Percentiles rank a stretch among this genome's conserved stretches.
phyloP scores from a whole-genome alignment of 2,888 invertebrate genomes.

The Tridacna crocea region DNA sequence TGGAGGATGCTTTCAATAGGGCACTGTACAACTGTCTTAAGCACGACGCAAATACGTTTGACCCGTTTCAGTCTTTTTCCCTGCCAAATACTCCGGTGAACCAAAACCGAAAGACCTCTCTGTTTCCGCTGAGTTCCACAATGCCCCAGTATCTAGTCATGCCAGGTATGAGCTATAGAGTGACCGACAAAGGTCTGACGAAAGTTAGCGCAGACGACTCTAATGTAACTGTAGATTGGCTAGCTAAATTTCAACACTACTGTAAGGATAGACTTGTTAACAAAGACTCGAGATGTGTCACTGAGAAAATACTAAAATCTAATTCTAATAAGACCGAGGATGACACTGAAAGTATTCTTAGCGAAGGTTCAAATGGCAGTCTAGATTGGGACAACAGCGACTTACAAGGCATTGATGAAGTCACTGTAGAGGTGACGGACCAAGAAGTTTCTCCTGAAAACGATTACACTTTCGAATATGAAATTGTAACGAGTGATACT shows the following conservation, averaged over 20 bases:
- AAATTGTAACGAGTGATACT: conserved; percentile 72
- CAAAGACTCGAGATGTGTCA: conserved; percentile 74
- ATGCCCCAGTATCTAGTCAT: conserved; percentile 66
- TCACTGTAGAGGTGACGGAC: conserved; percentile 61
- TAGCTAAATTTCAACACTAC: conserved; percentile 76
- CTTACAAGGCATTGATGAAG: conserved; percentile 67
- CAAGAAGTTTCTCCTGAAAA: conserved; percentile 68
- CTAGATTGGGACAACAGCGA: conserved; percentile 71
- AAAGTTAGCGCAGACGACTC: conserved; percentile 66
- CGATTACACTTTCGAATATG: conserved; percentile 74
- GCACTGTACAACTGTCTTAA: conserved; percentile 77
- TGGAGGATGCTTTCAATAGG: conserved; percentile 75
- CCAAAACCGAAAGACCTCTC: conserved; percentile 66
- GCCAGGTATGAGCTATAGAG: conserved; percentile 67
- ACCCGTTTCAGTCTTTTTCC: conserved; percentile 71
- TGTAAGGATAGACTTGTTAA: conserved; percentile 75
- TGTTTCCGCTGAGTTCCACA: conserved; percentile 72
- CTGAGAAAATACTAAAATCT: conserved; percentile 62
- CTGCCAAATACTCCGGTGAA: conserved; percentile 68
- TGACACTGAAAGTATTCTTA: conserved; percentile 65
- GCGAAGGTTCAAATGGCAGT: conserved; percentile 61
- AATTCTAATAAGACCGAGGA: conserved; percentile 53
- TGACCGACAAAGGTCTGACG: conserved; percentile 57
- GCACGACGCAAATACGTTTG: conserved; percentile 74
- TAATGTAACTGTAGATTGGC: conserved; percentile 70